Base-by-base conservation (phyloP, 1,140 invertebrate genomes). In the Lysiphlebus fabarum region DNA sequence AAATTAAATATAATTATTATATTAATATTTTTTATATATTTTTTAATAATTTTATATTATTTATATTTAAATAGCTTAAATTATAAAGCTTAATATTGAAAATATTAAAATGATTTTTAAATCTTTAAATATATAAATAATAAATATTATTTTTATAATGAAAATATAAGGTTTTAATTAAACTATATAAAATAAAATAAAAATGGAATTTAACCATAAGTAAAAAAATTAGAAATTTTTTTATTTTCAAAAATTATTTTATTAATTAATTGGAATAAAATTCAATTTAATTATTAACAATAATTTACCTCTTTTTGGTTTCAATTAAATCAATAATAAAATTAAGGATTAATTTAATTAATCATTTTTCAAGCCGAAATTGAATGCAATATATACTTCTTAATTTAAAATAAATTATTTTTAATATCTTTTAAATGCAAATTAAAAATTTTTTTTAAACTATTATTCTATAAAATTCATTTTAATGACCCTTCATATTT, bases 81-180 rank as follows among this genome's bases (percentile, higher is more conserved):
- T 53, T n/a, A 61, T 72, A 83, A 58, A 80, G 81, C 70, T 67
- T 81, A 72, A 82, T 80, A 81, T 74, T 84, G 82, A 84, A 84
- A 81, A 79, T 82, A 78, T 82, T 81, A 77, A 68, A 75, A 74
- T 71, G 71, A 70, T 76, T 62, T 59, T 61, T n/a, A 48, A 59
- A 53, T 53, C 55, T 60, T 67, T 59, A 67, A 62, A 60, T 66
- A 68, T 70, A 80, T 78, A 72, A 76, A 75, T 57, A 61, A 62
- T 57, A 59, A 42, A 58, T 43, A 56, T 65, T 78, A 76, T 71
- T 78, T 77, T 79, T 81, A 80, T 78, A 81, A 71, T 83, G 81
- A 83, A 83, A 84, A 82, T 80, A 78, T 82, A 83, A 80, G 66
- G 76, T 83, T 84, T 83, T 83, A 59, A 49, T 74, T 83, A 82